Conservation (phyloP, 1,140 invertebrate genomes). For the Atta colombica region DNA sequence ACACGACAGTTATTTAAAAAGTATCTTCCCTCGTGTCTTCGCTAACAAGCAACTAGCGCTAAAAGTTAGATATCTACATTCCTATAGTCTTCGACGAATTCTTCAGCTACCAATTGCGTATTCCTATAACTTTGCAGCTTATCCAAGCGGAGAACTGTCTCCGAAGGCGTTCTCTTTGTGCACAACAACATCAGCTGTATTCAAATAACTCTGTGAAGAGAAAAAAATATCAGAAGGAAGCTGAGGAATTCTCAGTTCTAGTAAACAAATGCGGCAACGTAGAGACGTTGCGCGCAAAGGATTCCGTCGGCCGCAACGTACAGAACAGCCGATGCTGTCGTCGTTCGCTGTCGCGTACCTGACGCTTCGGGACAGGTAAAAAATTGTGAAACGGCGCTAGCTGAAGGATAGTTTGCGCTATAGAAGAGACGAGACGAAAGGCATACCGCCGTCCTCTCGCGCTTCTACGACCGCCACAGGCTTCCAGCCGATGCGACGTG, state of each 20-base stretch:
- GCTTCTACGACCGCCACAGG: slow-evolving; percentile 51
- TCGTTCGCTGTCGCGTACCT: slow-evolving; percentile 69
- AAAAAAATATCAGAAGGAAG: slow-evolving; percentile 9
- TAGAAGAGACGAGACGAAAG: slow-evolving; percentile 73
- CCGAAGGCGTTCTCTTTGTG: background rate
- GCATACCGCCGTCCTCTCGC: slow-evolving; percentile 69
- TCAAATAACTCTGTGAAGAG: slow-evolving; percentile 30
- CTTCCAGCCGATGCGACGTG: slow-evolving; percentile 49
- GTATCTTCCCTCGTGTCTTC: background rate
- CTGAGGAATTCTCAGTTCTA: slow-evolving; percentile 58
- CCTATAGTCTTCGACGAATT: background rate
- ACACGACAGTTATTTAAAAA: background rate
- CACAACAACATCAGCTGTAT: background rate
- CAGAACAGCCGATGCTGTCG: slow-evolving; percentile 66
- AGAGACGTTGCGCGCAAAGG: slow-evolving; percentile 63
- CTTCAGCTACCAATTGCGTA: slow-evolving; percentile 25
- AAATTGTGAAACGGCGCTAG: slow-evolving; percentile 68
- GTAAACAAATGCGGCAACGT: slow-evolving; percentile 70
- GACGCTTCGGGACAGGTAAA: slow-evolving; percentile 70
- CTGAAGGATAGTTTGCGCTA: slow-evolving; percentile 66
- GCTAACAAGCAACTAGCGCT: slow-evolving; percentile 10
- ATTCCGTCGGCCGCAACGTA: slow-evolving; percentile 50
- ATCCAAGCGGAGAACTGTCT: background rate
- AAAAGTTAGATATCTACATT: slow-evolving; percentile 19
- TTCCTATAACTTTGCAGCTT: background rate